Evolutionary conservation across 2,888 invertebrate genomes (phyloP).

Genomic region (Drosophila bunnanda): DNA sequence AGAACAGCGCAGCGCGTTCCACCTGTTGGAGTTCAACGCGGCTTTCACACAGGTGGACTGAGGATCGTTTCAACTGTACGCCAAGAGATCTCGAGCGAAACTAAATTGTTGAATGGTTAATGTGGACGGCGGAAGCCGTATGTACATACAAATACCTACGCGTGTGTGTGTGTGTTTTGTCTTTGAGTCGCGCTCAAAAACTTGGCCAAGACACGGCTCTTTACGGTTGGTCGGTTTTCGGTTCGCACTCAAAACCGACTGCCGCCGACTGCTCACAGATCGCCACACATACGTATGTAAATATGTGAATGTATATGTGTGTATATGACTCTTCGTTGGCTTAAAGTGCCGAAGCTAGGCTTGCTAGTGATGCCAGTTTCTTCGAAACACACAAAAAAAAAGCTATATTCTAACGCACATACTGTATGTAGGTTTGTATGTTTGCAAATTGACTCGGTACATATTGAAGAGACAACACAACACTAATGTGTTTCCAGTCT

Average conservation of each 20-base stretch:
- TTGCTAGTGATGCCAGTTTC: not conserved
- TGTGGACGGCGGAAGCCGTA: constrained; percentile 60
- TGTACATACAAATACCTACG: constrained; percentile 6
- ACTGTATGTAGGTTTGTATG: too few relatives aligned
- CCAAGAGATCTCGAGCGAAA: constrained; percentile 83
- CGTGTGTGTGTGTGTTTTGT: constrained; percentile 20
- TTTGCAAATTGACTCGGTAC: not conserved
- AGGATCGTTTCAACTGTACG: constrained; percentile 68
- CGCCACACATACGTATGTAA: constrained; percentile 37
- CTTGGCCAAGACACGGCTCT: constrained; percentile 52
- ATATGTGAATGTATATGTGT: not conserved
- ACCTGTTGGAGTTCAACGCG: constrained; percentile 37
- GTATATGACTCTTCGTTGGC: not conserved
- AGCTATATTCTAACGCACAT: not conserved
- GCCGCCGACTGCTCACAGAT: constrained; percentile 58
- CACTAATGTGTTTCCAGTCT: too few relatives aligned
- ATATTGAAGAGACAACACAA: not conserved
- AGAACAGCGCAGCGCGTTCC: constrained; percentile 15
- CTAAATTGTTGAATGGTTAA: constrained; percentile 72
- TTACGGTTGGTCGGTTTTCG: constrained; percentile 71
- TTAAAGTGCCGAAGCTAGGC: not conserved
- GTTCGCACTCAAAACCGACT: constrained; percentile 61
- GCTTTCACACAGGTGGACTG: constrained; percentile 57
- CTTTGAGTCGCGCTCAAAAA: constrained; percentile 65
- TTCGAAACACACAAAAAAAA: too few relatives aligned